A percentile compares a stretch with the other conserved stretches of the same genome.
These are phyloP conservation scores for Buphagus erythrorhynchus DNA, from an alignment of 2,797 vertebrate genomes.

Conservation along the genomic window DNA sequence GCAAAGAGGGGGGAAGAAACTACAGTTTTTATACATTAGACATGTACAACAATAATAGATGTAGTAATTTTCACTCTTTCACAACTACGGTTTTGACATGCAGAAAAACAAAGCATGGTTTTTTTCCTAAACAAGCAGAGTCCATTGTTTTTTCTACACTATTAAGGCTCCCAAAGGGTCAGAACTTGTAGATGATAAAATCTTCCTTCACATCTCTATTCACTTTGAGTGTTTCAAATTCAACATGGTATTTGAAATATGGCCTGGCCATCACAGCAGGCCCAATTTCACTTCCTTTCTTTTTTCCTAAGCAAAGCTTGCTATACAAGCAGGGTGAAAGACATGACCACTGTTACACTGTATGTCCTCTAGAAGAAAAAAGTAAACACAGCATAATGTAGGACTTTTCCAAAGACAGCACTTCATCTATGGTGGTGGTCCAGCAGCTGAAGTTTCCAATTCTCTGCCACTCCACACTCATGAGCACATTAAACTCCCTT, in stretches of 20 bases:
- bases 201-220: not conserved
- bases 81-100: not conserved
- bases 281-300: not conserved
- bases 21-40: not conserved
- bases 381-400: not conserved
- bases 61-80: not conserved
- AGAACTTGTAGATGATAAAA: not conserved
- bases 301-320: not conserved
- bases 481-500: not conserved
- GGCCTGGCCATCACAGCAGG: not conserved
- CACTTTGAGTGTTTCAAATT: not conserved
- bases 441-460: not conserved
- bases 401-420: not conserved
- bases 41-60: not conserved
- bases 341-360: accelerated
- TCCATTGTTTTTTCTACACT: not conserved
- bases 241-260: not conserved
- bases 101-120: not conserved
- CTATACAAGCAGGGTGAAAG: not conserved
- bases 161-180: not conserved
- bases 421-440: no score
- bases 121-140: not conserved
- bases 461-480: not conserved
- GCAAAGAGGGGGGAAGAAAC: accelerated
- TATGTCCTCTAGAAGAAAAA: not conserved